Conservation (phyloP, 1,140 invertebrate species). For the Ephestia elutella region DNA sequence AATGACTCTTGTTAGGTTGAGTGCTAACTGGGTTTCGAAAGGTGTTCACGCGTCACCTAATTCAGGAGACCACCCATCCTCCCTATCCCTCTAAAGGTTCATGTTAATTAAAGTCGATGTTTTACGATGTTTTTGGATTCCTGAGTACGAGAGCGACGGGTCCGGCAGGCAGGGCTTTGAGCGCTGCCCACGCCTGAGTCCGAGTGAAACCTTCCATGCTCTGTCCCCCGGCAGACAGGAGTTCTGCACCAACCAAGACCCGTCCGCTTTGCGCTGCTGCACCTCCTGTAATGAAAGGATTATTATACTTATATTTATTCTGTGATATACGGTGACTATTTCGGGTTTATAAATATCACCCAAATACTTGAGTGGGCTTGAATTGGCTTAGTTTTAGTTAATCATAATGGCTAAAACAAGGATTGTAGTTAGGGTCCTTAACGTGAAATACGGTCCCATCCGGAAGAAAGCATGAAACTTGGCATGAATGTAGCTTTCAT, state of each 20-base stretch:
- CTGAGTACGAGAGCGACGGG: conserved; percentile 75
- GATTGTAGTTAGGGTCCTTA: no score
- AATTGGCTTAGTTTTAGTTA: no score
- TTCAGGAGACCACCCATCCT: conserved; percentile 9
- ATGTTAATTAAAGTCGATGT: background rate
- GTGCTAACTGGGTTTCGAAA: conserved; percentile 24
- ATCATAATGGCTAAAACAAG: no score
- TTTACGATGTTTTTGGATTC: conserved; percentile 37
- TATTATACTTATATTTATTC: background rate
- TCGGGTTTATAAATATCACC: no score
- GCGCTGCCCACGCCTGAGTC: conserved; percentile 94
- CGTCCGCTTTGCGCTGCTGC: conserved; percentile 91
- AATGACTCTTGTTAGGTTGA: conserved; percentile 27
- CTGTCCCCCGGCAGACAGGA: conserved; percentile 87
- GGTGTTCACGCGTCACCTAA: conserved; percentile 20
- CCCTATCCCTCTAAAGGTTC: background rate
- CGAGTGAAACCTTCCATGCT: conserved; percentile 88
- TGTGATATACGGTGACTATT: no score
- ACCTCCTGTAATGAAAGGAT: conserved; percentile 79
- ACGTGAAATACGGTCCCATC: no score
- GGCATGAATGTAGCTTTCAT: no score
- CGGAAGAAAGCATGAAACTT: no score
- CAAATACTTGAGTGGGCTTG: no score
- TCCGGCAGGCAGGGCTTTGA: conserved; percentile 91
- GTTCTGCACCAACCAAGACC: conserved; percentile 89